phyloP scores from a whole-genome alignment of 2,797 vertebrate genomes.

The Enteromius unitaeniatus region DNA sequence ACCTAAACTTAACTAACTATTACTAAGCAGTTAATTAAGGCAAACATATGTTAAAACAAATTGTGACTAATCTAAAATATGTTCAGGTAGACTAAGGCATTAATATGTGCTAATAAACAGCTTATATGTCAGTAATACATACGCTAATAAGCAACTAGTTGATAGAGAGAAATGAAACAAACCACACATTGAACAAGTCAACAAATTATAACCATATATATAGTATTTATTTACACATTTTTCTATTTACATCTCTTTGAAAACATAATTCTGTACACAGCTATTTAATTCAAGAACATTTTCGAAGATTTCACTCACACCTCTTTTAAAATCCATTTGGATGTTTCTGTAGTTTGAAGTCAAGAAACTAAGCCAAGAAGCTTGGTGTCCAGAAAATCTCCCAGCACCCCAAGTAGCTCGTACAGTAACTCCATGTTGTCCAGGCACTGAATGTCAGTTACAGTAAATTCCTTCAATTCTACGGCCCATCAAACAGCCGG shows the following conservation, averaged over 20 bases:
- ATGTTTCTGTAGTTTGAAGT: conserved; percentile 54
- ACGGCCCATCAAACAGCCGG: conserved; percentile 19
- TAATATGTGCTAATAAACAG: neutral
- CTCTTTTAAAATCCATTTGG: conserved; percentile 53
- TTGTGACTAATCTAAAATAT: neutral
- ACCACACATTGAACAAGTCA: neutral
- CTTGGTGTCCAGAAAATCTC: conserved; percentile 61
- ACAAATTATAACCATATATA: conserved; percentile 61
- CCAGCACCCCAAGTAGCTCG: conserved; percentile 19
- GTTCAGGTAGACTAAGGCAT: neutral
- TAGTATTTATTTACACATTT: conserved; percentile 85
- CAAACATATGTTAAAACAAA: neutral
- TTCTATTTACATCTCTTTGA: conserved; percentile 83
- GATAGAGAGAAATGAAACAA: conserved; percentile 1
- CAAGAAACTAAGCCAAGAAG: conserved; percentile 58
- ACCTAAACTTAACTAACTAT: neutral
- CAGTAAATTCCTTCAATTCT: conserved; percentile 32
- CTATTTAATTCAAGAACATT: conserved; percentile 73
- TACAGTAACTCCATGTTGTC: conserved; percentile 36
- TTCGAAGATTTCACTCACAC: conserved; percentile 61
- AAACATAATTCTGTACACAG: conserved; percentile 83
- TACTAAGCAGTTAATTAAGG: neutral
- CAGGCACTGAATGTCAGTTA: conserved; percentile 47
- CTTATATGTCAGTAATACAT: neutral
- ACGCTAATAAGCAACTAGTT: neutral